Percentiles rank a stretch among this genome's conserved stretches.
phyloP scores from a whole-genome alignment of 2,888 invertebrate genomes.

The Muschampia plurimacula region DNA sequence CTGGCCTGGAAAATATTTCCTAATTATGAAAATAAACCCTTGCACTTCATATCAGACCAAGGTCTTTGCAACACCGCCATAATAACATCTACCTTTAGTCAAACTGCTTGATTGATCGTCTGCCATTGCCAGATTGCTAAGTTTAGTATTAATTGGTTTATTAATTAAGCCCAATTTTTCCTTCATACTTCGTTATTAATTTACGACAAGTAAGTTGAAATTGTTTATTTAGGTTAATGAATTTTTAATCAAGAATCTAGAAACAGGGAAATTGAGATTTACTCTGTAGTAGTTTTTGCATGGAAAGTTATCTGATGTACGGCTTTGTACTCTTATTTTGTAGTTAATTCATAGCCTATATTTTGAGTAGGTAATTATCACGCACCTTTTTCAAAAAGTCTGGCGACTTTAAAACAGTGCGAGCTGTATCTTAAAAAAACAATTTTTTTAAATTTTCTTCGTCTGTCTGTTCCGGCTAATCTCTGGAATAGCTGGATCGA shows the following conservation, averaged over 20 bases:
- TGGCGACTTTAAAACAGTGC: too few species aligned
- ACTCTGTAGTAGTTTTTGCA: too few species aligned
- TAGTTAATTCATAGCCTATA: too few species aligned
- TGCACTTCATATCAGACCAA: not conserved
- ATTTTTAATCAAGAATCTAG: not conserved
- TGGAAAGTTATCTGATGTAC: too few species aligned
- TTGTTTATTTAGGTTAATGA: not conserved
- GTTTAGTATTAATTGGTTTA: slow-evolving; percentile 42
- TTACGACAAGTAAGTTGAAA: slow-evolving; percentile 3
- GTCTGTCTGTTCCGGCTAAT: too few species aligned
- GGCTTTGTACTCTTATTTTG: too few species aligned
- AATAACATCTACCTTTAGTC: not conserved
- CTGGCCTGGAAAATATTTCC: not conserved
- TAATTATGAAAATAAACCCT: not conserved
- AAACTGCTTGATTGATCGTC: slow-evolving; percentile 41
- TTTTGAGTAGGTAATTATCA: too few species aligned
- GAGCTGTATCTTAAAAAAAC: too few species aligned
- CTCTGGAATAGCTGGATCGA: too few species aligned
- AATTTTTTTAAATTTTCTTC: too few species aligned
- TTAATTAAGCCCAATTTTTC: slow-evolving; percentile 25
- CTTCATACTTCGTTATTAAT: not conserved
- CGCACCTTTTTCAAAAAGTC: too few species aligned
- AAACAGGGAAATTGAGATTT: too few species aligned
- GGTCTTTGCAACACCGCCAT: not conserved
- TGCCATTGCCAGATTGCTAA: slow-evolving; percentile 38